phyloP scores from a whole-genome alignment of 2,113 vertebrate species.

The Coryphaenoides rupestris region DNA sequence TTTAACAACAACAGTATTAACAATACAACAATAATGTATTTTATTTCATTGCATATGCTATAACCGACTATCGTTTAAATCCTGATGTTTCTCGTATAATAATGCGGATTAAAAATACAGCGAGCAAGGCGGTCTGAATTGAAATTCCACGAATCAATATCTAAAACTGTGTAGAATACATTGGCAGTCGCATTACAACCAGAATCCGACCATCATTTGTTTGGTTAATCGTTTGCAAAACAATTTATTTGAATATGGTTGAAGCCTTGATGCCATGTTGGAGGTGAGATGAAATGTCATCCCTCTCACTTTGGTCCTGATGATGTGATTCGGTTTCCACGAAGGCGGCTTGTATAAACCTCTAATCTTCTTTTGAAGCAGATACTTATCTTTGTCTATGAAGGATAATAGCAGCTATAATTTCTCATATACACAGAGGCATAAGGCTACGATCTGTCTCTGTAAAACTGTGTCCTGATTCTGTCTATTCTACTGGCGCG shows the following conservation, averaged over 20 bases:
- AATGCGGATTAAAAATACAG: slow-evolving; percentile 83
- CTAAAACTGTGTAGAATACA: slow-evolving; percentile 82
- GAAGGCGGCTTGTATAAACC: slow-evolving; percentile 71
- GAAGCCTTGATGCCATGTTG: slow-evolving; percentile 58
- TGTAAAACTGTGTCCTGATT: slow-evolving; percentile 63
- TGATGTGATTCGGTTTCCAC: slow-evolving; percentile 65
- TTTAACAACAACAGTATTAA: slow-evolving; percentile 28
- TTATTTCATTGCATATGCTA: too few relatives aligned
- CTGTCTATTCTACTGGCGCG: slow-evolving; percentile 37
- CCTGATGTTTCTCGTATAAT: slow-evolving; percentile 78
- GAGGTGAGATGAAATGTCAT: slow-evolving; percentile 63
- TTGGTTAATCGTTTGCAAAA: slow-evolving; percentile 84
- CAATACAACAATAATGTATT: too few relatives aligned
- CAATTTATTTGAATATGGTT: slow-evolving; percentile 59
- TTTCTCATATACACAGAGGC: slow-evolving; percentile 55
- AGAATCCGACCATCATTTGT: slow-evolving; percentile 77
- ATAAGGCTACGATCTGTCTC: slow-evolving; percentile 62
- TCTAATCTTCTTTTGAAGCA: slow-evolving; percentile 75
- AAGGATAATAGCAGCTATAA: slow-evolving; percentile 68
- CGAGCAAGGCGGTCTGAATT: slow-evolving; percentile 81
- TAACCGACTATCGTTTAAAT: too few relatives aligned
- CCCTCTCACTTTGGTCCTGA: slow-evolving; percentile 59
- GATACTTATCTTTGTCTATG: slow-evolving; percentile 74
- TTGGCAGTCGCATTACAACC: slow-evolving; percentile 80
- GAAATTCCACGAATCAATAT: slow-evolving; percentile 91